Percentiles rank a stretch among this genome's conserved stretches.
phyloP scores from a whole-genome alignment of 2,113 vertebrate species.

The Baryphthengus martii region DNA sequence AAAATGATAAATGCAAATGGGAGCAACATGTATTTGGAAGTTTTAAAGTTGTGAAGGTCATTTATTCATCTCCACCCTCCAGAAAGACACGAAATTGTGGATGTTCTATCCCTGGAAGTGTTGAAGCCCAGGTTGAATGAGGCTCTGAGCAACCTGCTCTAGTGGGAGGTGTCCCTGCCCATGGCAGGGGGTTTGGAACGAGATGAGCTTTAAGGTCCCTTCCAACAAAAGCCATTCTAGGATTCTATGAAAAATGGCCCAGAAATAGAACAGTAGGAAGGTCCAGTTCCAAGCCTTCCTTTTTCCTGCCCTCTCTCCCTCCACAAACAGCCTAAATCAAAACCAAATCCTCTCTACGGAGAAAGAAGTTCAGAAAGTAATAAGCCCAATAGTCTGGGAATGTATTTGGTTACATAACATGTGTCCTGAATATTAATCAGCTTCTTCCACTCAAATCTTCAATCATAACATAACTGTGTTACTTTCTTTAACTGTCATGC shows the following conservation, averaged over 20 bases:
- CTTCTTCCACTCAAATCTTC: neutral
- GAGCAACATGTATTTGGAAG: rapidly evolving
- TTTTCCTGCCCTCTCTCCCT: neutral
- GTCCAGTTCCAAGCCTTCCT: neutral
- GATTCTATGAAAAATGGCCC: rapidly evolving
- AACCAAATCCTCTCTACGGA: neutral
- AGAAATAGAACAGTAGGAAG: neutral
- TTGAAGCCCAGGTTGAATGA: no score
- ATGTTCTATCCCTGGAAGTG: no score
- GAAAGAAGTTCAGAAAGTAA: neutral
- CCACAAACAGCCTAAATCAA: neutral
- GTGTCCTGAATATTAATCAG: constrained; percentile 18
- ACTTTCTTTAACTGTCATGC: no score
- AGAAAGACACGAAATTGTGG: no score
- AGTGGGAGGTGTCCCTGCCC: no score
- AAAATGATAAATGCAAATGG: neutral
- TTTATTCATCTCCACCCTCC: neutral
- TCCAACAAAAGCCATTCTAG: no score
- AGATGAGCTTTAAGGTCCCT: no score
- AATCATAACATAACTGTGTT: neutral
- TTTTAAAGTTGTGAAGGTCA: neutral
- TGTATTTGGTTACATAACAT: neutral
- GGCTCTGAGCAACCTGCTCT: no score
- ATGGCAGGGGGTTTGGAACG: no score
- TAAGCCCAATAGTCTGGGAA: neutral